Base-by-base conservation (phyloP, 2,888 invertebrate genomes). In the Xylota segnis region DNA sequence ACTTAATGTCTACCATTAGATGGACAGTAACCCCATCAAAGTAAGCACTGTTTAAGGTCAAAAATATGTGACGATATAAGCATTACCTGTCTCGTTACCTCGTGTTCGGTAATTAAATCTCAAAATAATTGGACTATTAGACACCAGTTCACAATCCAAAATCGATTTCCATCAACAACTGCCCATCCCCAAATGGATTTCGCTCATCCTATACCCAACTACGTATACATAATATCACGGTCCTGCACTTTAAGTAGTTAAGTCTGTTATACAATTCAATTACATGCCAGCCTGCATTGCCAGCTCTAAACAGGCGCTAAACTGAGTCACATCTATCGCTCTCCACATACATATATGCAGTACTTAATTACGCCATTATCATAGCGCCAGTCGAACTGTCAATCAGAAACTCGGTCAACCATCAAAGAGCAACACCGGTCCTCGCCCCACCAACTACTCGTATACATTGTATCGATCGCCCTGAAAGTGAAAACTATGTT, bases 341-440 rank as follows among this genome's bases (percentile, higher is more conserved):
- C 43, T 56, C 45, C 37, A n/a, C n/a, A n/a, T n/a, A n/a, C n/a
- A n/a, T n/a, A n/a, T n/a, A n/a, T n/a, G n/a, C 9, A 54, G 59
- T 16, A 16, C 66, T 54, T 72, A 77, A 77, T 83, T 72, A 71
- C 72, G 59, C 47, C 37, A 83, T 77, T 72, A 72, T 83, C 71
- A 47, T 54, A 83, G 83, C 83, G 83, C 83, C 83, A 83, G 77
- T 78, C 72, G 23, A 66, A 61, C 40, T 77, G 83, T 47, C 83
- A 83, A 68, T 72, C 83, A 56, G 54, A 77, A 83, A 72, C 83
- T 83, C 72, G 83, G 83, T 77, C 77, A 77, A 37, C 65, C 74
- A 56, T 78, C 77, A 83, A 66, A 78, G 66, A 83, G 37, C 77
- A 76, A 52, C 65, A 50, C 65, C 65, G 65, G 54, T 14, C 16